Evolutionary conservation across 2,797 vertebrate genomes (phyloP), one percentile per base, ranked within the genome.

Genomic region (Serranus cabrilla): DNA sequence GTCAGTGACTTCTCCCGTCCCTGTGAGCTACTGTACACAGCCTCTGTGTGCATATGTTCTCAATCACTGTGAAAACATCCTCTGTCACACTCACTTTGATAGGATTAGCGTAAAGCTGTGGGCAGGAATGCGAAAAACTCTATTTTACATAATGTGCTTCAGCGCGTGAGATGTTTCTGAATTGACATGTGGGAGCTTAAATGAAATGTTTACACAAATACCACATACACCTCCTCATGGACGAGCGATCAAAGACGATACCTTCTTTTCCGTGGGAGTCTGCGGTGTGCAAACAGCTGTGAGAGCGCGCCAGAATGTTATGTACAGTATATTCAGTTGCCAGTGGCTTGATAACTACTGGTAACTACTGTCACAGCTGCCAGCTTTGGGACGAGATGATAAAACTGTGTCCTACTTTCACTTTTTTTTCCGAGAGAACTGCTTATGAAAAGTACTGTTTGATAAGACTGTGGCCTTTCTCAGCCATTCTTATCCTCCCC

Each of bases 401-500:
- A 82, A 82, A 85, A 82, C 63, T 42, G 77, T 90, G 90, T 75
- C 89, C 89, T 83, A 91, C 77, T 90, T 89, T 89, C 17, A 40
- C 74, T 67, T 59, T 54, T 70, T 55, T 56, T 47, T 11, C 14
- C 20, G 5, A 4, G 8, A 46, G 76, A 82, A 91, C 61, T 62
- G 69, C 82, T 91, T 85, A 87, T 65, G 65, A 78, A 86, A 89
- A 87, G 64, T 59, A 66, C 56, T 46, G 23, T 68, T 66, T 81
- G 68, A 83, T 90, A 90, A 89, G 56, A 72, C 81, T 2, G 4
- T 23, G 56, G 76, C 76, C 72, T 78, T 78, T 72, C 63, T 75
- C 81, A 65, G 68, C 60, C 78, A 57, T 65, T 83, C 78, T 84
- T 69, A 83, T 81, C 81, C 80, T 4, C 18, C 62, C 7, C 70